phyloP scores from a whole-genome alignment of 2,888 invertebrate species.

The Drosophila austrosaltans region DNA sequence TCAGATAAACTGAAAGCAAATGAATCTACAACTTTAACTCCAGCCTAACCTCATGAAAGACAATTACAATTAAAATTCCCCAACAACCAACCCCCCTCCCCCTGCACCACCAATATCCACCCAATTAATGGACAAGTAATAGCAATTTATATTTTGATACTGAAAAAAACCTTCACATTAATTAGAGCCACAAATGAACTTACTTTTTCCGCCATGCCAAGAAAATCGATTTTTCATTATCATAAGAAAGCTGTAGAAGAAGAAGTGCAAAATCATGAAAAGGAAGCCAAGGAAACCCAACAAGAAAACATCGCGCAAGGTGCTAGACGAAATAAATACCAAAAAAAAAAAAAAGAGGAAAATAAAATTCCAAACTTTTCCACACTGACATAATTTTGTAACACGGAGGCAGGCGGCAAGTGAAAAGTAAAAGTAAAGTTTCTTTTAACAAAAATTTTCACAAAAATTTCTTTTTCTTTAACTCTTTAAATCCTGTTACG shows the following conservation, averaged over 20 bases:
- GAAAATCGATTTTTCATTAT: slow-evolving; percentile 57
- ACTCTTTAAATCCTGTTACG: slow-evolving; percentile 56
- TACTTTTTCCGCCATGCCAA: slow-evolving; percentile 19
- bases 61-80: slow-evolving; percentile 67
- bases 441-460: slow-evolving; percentile 23
- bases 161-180: slow-evolving; percentile 48
- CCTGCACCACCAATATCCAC: not conserved
- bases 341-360: not conserved
- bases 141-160: slow-evolving; percentile 65
- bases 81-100: slow-evolving; percentile 46
- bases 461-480: slow-evolving; percentile 19
- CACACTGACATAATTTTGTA: slow-evolving; percentile 6
- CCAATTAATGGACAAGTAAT: slow-evolving; percentile 74
- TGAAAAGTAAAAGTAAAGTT: slow-evolving; percentile 45
- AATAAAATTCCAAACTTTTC: slow-evolving; percentile 44
- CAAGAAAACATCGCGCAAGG: not conserved
- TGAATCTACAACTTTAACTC: not conserved
- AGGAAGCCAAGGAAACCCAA: slow-evolving; percentile 8
- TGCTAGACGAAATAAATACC: not conserved
- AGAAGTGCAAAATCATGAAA: not conserved
- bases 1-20: slow-evolving; percentile 2
- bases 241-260: not conserved
- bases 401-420: not conserved
- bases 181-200: slow-evolving; percentile 59
- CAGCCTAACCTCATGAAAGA: slow-evolving; percentile 23